phyloP scores from a whole-genome alignment of 2,797 vertebrate genomes.

The Pelochelys cantorii region DNA sequence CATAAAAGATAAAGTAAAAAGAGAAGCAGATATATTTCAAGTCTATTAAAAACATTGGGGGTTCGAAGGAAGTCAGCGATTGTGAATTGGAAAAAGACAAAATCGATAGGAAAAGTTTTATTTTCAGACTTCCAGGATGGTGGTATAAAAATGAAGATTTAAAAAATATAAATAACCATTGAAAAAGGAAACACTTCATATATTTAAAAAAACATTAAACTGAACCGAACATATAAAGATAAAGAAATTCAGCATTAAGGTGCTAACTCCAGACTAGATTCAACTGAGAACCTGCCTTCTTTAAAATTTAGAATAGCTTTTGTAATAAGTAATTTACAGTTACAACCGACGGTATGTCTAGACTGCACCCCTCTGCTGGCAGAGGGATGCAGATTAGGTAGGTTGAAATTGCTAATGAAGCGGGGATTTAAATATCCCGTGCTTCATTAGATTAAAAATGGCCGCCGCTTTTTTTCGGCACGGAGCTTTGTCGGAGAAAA shows the following conservation, averaged over 20 bases:
- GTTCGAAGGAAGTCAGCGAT: slow-evolving; percentile 18
- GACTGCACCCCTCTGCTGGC: too few species aligned
- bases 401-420: too few species aligned
- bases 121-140: not conserved
- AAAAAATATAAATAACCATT: slow-evolving; percentile 33
- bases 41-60: not conserved
- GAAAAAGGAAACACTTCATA: slow-evolving; percentile 35
- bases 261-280: slow-evolving; percentile 33
- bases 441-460: too few species aligned
- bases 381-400: too few species aligned
- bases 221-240: not conserved
- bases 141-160: not conserved
- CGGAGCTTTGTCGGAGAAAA: too few species aligned
- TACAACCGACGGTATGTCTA: not conserved
- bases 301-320: slow-evolving; percentile 5
- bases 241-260: slow-evolving; percentile 34
- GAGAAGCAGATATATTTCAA: not conserved
- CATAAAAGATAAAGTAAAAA: slow-evolving; percentile 6
- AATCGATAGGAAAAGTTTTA: not conserved
- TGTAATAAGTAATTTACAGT: slow-evolving; percentile 23
- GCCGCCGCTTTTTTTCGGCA: too few species aligned
- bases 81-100: not conserved
- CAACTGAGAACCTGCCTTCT: slow-evolving; percentile 25
- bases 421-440: too few species aligned
- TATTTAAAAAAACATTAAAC: not conserved